These are phyloP conservation scores for Caracal caracal DNA, from an alignment of 2,113 vertebrate species.

Conservation along the genomic window DNA sequence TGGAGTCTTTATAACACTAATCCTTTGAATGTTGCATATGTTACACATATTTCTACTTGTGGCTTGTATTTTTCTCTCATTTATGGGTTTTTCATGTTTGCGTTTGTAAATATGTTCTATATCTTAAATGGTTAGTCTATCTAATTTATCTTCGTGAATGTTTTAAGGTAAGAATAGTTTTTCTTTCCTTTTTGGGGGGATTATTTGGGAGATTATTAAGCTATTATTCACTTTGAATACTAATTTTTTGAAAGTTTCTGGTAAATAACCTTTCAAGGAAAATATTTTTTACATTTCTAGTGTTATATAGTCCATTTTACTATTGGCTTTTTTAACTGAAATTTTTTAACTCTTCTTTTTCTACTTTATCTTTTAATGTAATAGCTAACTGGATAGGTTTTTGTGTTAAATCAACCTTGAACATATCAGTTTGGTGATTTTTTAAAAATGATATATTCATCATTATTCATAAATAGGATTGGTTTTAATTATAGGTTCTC, in stretches of 20 bases:
- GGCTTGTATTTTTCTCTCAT: background rate
- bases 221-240: background rate
- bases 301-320: background rate
- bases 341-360: background rate
- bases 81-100: background rate
- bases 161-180: background rate
- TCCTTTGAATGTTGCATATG: background rate
- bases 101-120: background rate
- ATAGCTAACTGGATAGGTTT: background rate
- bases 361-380: background rate
- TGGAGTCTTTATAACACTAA: background rate
- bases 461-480: background rate
- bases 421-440: background rate
- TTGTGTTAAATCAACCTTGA: background rate
- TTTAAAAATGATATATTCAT: background rate
- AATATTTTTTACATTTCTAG: background rate
- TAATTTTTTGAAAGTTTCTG: background rate
- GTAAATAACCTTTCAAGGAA: background rate
- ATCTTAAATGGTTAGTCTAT: background rate
- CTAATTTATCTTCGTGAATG: background rate
- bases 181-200: background rate
- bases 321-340: background rate
- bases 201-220: background rate
- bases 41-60: background rate
- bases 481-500: background rate